These are phyloP conservation scores for Gnathonemus longibarbis DNA, from an alignment of 2,113 vertebrate genomes.

Conservation along the genomic window DNA sequence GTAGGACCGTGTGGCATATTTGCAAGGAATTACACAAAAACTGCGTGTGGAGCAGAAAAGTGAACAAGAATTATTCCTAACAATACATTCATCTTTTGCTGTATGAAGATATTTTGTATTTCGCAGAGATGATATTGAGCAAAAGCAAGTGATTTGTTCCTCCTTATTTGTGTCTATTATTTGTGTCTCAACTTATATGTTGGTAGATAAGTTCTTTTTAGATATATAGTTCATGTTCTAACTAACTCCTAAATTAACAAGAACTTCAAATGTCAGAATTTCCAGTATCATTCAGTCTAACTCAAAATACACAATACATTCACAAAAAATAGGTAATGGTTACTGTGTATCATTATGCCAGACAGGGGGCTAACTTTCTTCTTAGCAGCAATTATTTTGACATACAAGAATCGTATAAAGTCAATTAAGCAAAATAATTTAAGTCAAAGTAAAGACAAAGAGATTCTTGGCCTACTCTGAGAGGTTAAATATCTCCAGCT, in stretches of 20 bases:
- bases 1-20: not conserved
- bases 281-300: not conserved
- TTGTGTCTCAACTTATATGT: not conserved
- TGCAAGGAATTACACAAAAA: not conserved
- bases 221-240: not conserved
- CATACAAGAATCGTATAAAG: not conserved
- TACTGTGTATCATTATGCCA: not conserved
- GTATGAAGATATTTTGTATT: not conserved
- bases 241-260: not conserved
- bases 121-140: not conserved
- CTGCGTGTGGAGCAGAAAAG: not conserved
- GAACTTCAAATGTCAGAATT: not conserved
- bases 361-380: not conserved
- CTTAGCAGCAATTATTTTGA: not conserved
- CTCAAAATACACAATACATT: too few species aligned
- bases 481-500: not conserved
- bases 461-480: not conserved
- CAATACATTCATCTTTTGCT: not conserved
- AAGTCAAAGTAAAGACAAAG: not conserved
- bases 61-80: not conserved
- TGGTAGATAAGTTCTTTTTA: not conserved
- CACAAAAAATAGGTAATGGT: not conserved
- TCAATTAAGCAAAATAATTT: not conserved
- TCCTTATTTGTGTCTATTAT: not conserved
- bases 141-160: not conserved